Conservation (phyloP, 2,888 invertebrate genomes). For the Ryuthela nishihirai region DNA sequence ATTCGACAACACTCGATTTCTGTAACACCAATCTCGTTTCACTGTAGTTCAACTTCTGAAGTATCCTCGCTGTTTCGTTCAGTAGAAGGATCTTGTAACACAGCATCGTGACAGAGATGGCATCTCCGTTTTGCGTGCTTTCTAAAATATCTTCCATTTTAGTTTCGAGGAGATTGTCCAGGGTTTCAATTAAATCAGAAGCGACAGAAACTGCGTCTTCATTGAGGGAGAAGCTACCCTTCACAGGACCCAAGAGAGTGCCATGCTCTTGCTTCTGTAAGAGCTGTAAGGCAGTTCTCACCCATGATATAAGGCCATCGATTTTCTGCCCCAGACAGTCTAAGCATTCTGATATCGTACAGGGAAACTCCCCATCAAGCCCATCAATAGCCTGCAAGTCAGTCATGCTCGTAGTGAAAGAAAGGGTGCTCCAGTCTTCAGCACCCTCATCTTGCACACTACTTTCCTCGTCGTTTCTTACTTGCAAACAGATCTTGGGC, state of each 20-base stretch:
- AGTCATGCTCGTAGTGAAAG: slow-evolving; percentile 6
- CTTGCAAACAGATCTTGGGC: slow-evolving; percentile 23
- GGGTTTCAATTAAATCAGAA: background rate
- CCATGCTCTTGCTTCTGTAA: background rate
- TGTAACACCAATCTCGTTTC: background rate
- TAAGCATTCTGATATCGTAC: slow-evolving; percentile 13
- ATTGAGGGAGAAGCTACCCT: background rate
- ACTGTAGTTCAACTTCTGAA: background rate
- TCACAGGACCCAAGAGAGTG: background rate
- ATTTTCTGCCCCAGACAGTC: slow-evolving; percentile 13
- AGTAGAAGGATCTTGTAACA: background rate
- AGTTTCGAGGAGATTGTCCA: background rate
- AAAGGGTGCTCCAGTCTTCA: slow-evolving; percentile 16
- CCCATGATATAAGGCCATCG: slow-evolving; percentile 11
- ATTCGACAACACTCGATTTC: background rate
- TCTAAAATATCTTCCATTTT: background rate
- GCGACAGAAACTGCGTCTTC: background rate
- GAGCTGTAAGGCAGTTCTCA: slow-evolving; percentile 8
- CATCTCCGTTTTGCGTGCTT: background rate
- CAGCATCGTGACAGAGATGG: background rate
- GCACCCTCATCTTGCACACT: background rate
- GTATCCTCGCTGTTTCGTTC: background rate
- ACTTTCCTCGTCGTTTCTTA: slow-evolving; percentile 4
- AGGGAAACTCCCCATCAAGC: background rate
- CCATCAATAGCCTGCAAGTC: slow-evolving; percentile 8